Conservation (phyloP, 2,113 vertebrate genomes). For the Atlantisia rogersi region DNA sequence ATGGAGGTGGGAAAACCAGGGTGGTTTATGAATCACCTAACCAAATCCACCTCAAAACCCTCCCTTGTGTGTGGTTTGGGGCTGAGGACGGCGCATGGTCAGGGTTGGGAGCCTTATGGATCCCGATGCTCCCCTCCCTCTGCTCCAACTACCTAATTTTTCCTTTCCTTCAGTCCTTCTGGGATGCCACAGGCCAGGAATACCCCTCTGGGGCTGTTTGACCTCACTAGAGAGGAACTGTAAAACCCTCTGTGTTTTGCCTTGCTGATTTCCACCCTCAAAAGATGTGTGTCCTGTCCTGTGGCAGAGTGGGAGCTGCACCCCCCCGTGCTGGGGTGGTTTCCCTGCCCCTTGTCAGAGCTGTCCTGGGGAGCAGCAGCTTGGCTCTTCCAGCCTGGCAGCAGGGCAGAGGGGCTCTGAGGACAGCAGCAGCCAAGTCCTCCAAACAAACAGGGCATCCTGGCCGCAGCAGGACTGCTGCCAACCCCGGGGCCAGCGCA, state of each 20-base stretch:
- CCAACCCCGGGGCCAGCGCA: background rate
- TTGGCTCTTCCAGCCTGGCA: background rate
- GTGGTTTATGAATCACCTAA: background rate
- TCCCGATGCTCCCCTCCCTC: accelerated
- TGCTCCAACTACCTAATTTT: accelerated
- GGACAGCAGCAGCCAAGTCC: background rate
- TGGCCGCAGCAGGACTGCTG: background rate
- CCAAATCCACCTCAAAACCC: background rate
- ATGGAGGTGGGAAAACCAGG: background rate
- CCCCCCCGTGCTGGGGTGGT: background rate
- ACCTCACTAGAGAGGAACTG: background rate
- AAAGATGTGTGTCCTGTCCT: accelerated
- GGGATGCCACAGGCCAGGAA: background rate
- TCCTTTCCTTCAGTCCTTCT: background rate
- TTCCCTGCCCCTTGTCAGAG: background rate
- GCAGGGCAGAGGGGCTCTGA: background rate
- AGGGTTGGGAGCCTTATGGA: background rate
- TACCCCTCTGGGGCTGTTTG: background rate
- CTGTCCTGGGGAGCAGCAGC: background rate
- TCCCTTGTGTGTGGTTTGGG: background rate
- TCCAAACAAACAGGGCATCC: background rate
- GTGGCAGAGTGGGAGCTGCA: accelerated
- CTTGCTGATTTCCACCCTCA: background rate
- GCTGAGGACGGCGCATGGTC: background rate
- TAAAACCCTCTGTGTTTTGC: background rate